Evolutionary conservation across 2,113 vertebrate genomes (phyloP).

Genomic region (Cephalopholis sonnerati): DNA sequence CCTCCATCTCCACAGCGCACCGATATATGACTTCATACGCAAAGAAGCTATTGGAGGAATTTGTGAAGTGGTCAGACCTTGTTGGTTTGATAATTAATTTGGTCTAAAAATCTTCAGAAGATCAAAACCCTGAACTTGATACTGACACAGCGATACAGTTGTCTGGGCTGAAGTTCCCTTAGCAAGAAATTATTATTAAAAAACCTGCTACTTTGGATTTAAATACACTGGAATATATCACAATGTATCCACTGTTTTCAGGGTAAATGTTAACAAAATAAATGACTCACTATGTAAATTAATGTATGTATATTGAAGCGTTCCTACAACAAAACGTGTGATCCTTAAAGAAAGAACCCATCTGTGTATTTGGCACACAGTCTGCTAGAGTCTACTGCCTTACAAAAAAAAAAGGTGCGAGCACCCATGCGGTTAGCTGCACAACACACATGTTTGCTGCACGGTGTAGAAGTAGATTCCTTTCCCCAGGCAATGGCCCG

Average conservation of each 20-base stretch:
- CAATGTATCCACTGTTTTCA: too few relatives aligned
- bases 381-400: slow-evolving; percentile 33
- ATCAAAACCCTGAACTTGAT: neutral
- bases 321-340: slow-evolving; percentile 31
- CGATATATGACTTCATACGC: too few relatives aligned
- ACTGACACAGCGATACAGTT: neutral
- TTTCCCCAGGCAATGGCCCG: slow-evolving; percentile 73
- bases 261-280: neutral
- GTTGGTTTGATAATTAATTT: neutral
- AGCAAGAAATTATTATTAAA: neutral
- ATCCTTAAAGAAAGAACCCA: slow-evolving; percentile 42
- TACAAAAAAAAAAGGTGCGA: slow-evolving; percentile 54
- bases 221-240: neutral
- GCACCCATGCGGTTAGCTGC: slow-evolving; percentile 67
- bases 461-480: slow-evolving; percentile 51
- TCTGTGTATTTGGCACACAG: slow-evolving; percentile 55
- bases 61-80: neutral
- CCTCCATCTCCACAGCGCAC: too few relatives aligned
- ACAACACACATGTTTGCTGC: slow-evolving; percentile 64
- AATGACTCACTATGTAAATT: slow-evolving; percentile 21
- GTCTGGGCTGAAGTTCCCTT: neutral
- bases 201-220: neutral
- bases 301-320: slow-evolving; percentile 1
- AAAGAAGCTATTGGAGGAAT: too few relatives aligned
- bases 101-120: neutral